Base-by-base conservation (phyloP, 2,797 vertebrate species). In the Malacoctenus gilli region DNA sequence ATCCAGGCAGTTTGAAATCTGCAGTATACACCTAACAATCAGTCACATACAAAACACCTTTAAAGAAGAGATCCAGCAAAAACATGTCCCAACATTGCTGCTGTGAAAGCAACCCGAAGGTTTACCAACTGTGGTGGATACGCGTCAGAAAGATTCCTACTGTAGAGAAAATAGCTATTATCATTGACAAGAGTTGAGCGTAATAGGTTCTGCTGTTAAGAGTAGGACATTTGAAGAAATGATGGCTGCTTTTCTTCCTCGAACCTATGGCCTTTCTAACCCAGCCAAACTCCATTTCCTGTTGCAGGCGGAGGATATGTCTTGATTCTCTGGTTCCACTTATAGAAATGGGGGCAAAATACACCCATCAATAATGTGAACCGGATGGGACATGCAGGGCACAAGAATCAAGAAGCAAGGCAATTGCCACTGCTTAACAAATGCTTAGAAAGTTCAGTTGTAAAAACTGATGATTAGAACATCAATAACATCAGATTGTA, bases 281-380 rank as follows among this genome's bases (percentile, higher is more conserved):
- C 71, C 22, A 34, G 44, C 68, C 72, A 53, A 75, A 77, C 59
- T 63, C 62, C 11, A 82, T 87, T 85, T 91, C 86, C 86, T 85
- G 76, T 68, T 68, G 67, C 48, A 66, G 28, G 38, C 35, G 59
- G 38, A 56, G 31, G 37, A 38, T 58, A 39, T 21, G 31, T 37
- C 35, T 58, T 42, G 18, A 70, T 65, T 66, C 46, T 65, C 22
- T 74, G 44, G 47, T 71, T 43, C 18, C 48, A 65, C 53, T 59
- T 52, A 39, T 40, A 49, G 20, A 32, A 71, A 50, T 15, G 46
- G 15, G 49, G 52, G 31, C 20, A 59, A 68, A 60, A 68, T 35
- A 35, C 25, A 42, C 41, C 43, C 4, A 21, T 51, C 30, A 13
- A 20, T 59, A 56, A 75, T 46, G 37, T 49, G 16, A 67, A 64